These are phyloP conservation scores for Brienomyrus longianalis DNA, from an alignment of 2,113 vertebrate species.

Conservation along the genomic window DNA sequence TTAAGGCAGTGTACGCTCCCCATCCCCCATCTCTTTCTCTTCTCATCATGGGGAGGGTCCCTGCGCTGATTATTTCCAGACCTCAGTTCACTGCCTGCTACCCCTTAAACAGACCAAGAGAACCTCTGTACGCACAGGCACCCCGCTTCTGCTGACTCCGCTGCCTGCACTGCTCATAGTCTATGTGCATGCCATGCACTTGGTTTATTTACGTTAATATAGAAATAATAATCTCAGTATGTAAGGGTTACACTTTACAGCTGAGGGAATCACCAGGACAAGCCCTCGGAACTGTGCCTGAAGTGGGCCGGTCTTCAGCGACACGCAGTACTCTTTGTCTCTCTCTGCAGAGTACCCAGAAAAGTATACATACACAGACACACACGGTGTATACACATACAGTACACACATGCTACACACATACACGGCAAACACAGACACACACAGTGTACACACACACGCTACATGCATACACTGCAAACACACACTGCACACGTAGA, in stretches of 20 bases:
- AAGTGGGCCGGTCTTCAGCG: background rate
- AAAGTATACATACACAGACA: background rate
- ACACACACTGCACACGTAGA: background rate
- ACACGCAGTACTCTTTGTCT: background rate
- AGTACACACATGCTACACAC: no score
- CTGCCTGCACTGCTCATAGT: background rate
- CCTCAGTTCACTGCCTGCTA: conserved; percentile 1
- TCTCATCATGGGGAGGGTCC: conserved; percentile 21
- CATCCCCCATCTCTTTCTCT: background rate
- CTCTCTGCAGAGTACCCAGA: background rate
- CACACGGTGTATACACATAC: no score
- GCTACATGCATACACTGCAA: background rate
- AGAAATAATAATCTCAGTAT: background rate
- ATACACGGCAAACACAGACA: no score
- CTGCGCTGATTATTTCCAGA: conserved; percentile 20
- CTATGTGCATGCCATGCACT: background rate
- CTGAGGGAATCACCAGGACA: background rate
- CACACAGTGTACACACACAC: no score
- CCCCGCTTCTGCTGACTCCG: background rate
- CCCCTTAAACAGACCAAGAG: background rate
- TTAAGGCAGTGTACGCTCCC: background rate
- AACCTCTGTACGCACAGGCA: background rate
- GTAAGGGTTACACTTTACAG: background rate
- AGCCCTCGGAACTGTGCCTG: background rate
- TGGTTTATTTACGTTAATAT: background rate